phyloP scores from a whole-genome alignment of 1,140 invertebrate genomes.

The Helicoverpa armigera region DNA sequence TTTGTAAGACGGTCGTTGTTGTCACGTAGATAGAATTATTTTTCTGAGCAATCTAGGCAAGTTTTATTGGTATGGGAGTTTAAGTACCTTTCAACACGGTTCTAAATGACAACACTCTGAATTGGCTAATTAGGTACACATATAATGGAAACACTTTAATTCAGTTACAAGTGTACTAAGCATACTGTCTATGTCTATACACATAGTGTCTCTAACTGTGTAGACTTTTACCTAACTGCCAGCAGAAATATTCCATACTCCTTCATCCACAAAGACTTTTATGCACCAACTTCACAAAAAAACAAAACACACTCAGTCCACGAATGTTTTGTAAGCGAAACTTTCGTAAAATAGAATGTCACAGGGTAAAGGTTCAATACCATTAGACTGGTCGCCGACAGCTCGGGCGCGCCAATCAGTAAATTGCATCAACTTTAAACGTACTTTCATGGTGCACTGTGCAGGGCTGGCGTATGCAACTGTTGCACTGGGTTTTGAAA shows the following conservation, averaged over 20 bases:
- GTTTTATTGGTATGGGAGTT: neutral
- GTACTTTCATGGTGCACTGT: neutral
- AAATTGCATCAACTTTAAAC: slow-evolving; percentile 31
- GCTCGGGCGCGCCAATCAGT: slow-evolving; percentile 7
- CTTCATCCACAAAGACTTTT: too few relatives aligned
- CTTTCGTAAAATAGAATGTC: neutral
- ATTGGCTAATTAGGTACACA: too few relatives aligned
- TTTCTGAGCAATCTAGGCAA: neutral
- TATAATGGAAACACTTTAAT: too few relatives aligned
- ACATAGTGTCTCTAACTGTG: too few relatives aligned
- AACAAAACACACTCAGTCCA: too few relatives aligned
- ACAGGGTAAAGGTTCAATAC: neutral
- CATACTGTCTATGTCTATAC: too few relatives aligned
- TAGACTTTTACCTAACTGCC: too few relatives aligned
- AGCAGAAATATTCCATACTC: too few relatives aligned
- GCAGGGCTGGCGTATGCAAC: neutral
- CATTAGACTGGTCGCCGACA: slow-evolving; percentile 7
- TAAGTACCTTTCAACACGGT: too few relatives aligned
- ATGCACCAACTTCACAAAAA: too few relatives aligned
- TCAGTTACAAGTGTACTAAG: too few relatives aligned
- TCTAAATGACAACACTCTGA: too few relatives aligned
- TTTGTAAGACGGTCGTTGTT: neutral
- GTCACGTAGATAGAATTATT: neutral
- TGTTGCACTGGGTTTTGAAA: neutral
- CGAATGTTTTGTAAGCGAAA: neutral